Evolutionary conservation across 2,797 vertebrate species (phyloP).

Genomic region (Protonibea diacanthus): DNA sequence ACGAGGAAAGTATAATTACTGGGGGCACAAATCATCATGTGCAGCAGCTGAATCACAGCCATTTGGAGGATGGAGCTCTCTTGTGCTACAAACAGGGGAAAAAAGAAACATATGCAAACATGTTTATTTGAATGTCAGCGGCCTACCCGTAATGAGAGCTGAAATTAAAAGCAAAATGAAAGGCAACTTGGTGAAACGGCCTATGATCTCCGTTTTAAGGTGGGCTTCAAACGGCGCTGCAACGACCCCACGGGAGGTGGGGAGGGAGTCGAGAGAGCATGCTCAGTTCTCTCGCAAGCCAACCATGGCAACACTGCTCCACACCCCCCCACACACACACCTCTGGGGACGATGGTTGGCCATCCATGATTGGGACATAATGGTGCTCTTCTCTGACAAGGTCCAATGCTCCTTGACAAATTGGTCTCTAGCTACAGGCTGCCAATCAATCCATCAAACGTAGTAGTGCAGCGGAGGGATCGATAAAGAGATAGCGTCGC

Average conservation of each 20-base stretch:
- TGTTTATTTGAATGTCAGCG: slow-evolving; percentile 62
- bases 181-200: slow-evolving; percentile 20
- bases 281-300: slow-evolving; percentile 45
- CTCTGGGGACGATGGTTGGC: slow-evolving; percentile 50
- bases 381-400: slow-evolving; percentile 71
- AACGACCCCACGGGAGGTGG: neutral
- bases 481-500: slow-evolving; percentile 61
- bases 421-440: slow-evolving; percentile 72
- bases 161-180: slow-evolving; percentile 57
- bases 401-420: slow-evolving; percentile 77
- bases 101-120: slow-evolving; percentile 52
- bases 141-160: slow-evolving; percentile 38
- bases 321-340: slow-evolving; percentile 13
- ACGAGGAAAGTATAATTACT: slow-evolving; percentile 77
- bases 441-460: slow-evolving; percentile 83
- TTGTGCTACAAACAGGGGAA: slow-evolving; percentile 32
- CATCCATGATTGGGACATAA: slow-evolving; percentile 72
- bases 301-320: slow-evolving; percentile 22
- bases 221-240: slow-evolving; percentile 41
- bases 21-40: slow-evolving; percentile 73
- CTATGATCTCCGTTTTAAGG: slow-evolving; percentile 36
- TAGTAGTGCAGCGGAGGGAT: slow-evolving; percentile 61
- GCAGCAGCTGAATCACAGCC: slow-evolving; percentile 70
- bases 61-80: slow-evolving; percentile 63
- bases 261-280: slow-evolving; percentile 13